phyloP scores from a whole-genome alignment of 2,888 invertebrate genomes.

The Yponomeuta malinellus region DNA sequence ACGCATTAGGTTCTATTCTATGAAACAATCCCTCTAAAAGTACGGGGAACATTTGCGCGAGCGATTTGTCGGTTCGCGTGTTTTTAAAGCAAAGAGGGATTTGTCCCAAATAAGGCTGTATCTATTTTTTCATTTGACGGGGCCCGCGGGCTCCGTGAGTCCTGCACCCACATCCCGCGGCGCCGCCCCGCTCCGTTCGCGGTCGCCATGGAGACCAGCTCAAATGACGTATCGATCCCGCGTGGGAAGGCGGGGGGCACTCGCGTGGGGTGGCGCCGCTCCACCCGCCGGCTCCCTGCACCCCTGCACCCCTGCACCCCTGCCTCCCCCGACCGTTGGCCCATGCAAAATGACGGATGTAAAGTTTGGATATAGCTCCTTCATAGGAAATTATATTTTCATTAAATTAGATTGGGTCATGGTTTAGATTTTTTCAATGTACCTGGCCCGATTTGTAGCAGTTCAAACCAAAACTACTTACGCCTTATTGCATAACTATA shows the following conservation, averaged over 20 bases:
- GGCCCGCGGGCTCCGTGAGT: conserved; percentile 46
- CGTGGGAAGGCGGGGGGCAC: conserved; percentile 53
- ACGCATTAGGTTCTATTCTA: neutral
- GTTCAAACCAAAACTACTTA: no score
- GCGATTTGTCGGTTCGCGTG: conserved; percentile 29
- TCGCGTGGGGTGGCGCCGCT: conserved; percentile 65
- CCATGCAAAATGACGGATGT: conserved; percentile 77
- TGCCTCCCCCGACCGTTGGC: conserved; percentile 70
- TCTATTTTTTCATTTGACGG: conserved; percentile 59
- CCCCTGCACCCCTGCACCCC: conserved; percentile 37
- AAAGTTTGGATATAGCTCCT: conserved; percentile 74
- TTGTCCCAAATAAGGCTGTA: conserved; percentile 61
- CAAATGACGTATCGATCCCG: conserved; percentile 76
- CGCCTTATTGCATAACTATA: no score
- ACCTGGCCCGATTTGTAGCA: neutral
- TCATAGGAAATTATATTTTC: conserved; percentile 73
- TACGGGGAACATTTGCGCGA: neutral
- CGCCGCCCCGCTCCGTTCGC: conserved; percentile 70
- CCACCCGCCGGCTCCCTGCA: conserved; percentile 54
- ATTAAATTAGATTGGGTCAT: conserved; percentile 67
- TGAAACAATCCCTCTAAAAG: neutral
- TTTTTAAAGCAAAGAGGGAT: conserved; percentile 48
- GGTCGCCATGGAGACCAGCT: conserved; percentile 76
- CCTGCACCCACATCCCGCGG: conserved; percentile 64
- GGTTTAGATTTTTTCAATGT: conserved; percentile 44